Evolutionary conservation across 1,140 invertebrate genomes (phyloP).

Genomic region (Proales similis): DNA sequence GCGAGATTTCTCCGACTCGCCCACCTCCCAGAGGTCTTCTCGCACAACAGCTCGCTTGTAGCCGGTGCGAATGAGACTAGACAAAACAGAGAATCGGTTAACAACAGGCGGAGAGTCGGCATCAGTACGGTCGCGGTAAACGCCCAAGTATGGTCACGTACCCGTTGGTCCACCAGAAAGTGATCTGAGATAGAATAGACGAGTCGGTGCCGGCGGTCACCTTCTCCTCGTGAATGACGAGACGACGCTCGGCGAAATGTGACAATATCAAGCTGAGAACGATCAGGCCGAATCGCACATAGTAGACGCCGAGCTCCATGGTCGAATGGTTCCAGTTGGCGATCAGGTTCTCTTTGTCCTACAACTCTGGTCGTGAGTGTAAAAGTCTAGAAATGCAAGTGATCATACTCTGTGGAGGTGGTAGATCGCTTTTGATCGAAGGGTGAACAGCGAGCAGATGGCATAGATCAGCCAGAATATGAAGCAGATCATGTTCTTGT

Average conservation of each 20-base stretch:
- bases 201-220: neutral
- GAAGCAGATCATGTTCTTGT: neutral
- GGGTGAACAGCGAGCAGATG: neutral
- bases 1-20: constrained; percentile 19
- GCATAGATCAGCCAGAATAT: constrained; percentile 10
- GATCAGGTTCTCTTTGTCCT: neutral
- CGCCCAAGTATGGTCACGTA: neutral
- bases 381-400: neutral
- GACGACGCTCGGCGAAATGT: no score
- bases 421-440: constrained; percentile 10
- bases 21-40: constrained; percentile 28
- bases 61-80: constrained; percentile 30
- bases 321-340: neutral
- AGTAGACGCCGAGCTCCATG: neutral
- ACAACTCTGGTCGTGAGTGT: neutral
- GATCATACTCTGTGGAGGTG: neutral
- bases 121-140: neutral
- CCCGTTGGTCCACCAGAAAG: constrained; percentile 35
- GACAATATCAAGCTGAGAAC: no score
- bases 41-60: constrained; percentile 18
- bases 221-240: no score
- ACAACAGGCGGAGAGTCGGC: no score
- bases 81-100: neutral
- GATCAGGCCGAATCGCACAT: no score
- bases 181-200: constrained; percentile 15